Conservation (phyloP, 2,113 vertebrate species). For the Barnardius zonarius region DNA sequence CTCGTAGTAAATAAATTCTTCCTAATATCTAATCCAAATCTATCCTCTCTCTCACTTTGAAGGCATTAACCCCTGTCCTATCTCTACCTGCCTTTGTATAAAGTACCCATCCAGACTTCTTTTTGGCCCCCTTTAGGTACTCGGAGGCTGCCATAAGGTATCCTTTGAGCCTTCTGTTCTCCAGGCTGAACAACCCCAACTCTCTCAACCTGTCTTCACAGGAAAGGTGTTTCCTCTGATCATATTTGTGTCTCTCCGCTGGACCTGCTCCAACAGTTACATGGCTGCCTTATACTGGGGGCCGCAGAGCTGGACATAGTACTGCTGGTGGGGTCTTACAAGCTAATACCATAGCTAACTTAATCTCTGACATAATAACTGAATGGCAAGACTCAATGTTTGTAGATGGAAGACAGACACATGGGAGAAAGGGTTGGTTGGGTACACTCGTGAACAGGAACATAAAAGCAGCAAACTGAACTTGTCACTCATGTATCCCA, state of each 20-base stretch:
- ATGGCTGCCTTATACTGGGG: too few relatives aligned
- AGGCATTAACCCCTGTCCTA: too few relatives aligned
- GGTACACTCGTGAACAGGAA: background rate
- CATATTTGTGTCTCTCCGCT: background rate
- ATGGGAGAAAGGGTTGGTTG: fast-evolving
- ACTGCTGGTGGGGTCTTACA: too few relatives aligned
- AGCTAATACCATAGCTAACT: background rate
- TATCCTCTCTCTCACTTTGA: too few relatives aligned
- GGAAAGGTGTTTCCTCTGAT: too few relatives aligned
- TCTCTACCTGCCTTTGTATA: too few relatives aligned
- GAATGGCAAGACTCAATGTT: background rate
- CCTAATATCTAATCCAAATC: too few relatives aligned
- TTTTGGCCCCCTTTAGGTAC: too few relatives aligned
- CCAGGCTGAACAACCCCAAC: background rate
- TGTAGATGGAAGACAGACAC: background rate
- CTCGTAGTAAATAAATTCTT: too few relatives aligned
- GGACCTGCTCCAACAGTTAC: background rate
- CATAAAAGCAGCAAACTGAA: background rate
- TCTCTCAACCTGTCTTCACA: background rate
- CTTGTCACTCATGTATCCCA: background rate
- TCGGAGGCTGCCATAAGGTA: background rate
- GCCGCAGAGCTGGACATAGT: too few relatives aligned
- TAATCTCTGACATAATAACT: background rate
- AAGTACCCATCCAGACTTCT: too few relatives aligned
- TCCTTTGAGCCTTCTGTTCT: background rate